A percentile compares a stretch with the other conserved stretches of the same genome.
phyloP scores from a whole-genome alignment of 2,888 invertebrate genomes.

The Rotaria sp. region DNA sequence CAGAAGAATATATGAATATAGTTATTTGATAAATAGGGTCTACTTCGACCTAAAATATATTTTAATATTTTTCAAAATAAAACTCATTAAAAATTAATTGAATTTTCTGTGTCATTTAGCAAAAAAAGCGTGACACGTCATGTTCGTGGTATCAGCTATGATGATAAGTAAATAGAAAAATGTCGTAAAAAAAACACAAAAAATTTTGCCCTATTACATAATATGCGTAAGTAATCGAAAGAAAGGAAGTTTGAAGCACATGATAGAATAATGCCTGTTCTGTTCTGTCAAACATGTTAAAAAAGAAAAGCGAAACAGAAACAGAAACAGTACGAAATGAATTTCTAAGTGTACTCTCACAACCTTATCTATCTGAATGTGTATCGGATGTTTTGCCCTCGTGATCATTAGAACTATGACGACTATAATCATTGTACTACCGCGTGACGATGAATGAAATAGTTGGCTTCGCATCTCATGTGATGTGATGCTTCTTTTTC shows the following conservation, averaged over 20 bases:
- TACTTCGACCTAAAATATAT: neutral
- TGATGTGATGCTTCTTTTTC: neutral
- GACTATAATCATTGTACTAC: neutral
- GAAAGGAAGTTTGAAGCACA: neutral
- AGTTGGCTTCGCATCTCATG: neutral
- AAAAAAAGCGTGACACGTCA: neutral
- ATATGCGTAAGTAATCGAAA: neutral
- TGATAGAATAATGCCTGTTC: neutral
- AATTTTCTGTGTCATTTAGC: neutral
- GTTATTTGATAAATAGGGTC: neutral
- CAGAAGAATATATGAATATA: neutral
- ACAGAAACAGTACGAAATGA: neutral
- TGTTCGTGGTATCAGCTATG: neutral
- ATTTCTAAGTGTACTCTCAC: neutral
- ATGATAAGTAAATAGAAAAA: too few species aligned
- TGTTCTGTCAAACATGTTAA: neutral
- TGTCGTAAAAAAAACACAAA: too few species aligned
- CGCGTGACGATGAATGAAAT: neutral
- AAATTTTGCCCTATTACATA: neutral
- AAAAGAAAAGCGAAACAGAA: neutral
- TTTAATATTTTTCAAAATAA: neutral
- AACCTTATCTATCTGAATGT: neutral
- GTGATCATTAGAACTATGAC: neutral
- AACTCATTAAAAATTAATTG: neutral
- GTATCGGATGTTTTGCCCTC: neutral